Percentiles rank a stretch among this genome's conserved stretches.
These are phyloP conservation scores for Polyodon spathula DNA, from an alignment of 2,113 vertebrate genomes.

Conservation along the genomic window DNA sequence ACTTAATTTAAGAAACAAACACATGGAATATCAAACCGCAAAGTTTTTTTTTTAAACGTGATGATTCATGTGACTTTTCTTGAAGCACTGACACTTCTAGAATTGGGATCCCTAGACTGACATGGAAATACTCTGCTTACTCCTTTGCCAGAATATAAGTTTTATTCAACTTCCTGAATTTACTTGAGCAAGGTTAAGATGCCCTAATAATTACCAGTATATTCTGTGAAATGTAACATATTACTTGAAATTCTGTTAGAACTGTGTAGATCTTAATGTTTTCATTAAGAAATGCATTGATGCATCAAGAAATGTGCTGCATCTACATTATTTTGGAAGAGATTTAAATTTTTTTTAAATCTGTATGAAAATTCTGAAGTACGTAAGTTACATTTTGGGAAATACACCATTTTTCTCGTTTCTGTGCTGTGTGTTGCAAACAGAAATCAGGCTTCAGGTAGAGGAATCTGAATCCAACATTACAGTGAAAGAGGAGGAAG, in stretches of 20 bases:
- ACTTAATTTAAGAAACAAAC: no score
- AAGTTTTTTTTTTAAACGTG: neutral
- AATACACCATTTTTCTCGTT: neutral
- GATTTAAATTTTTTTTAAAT: no score
- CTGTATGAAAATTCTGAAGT: no score
- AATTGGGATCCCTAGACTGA: neutral
- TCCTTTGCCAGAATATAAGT: neutral
- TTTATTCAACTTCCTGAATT: no score
- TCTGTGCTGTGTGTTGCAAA: neutral
- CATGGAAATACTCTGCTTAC: neutral
- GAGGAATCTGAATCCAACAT: conserved; percentile 74
- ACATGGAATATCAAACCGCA: neutral
- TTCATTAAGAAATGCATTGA: neutral
- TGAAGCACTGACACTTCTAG: neutral
- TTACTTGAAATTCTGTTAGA: no score
- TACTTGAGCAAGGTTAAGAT: no score
- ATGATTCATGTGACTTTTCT: neutral
- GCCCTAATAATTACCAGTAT: no score
- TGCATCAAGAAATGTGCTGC: no score
- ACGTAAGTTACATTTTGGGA: no score
- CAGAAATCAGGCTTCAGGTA: conserved; percentile 80
- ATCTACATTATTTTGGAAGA: no score
- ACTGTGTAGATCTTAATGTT: neutral
- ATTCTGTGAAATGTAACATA: no score
- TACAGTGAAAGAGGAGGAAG: conserved; percentile 66